These are phyloP conservation scores for Australoheros scitulus DNA, from an alignment of 2,113 vertebrate species.

Conservation along the genomic window DNA sequence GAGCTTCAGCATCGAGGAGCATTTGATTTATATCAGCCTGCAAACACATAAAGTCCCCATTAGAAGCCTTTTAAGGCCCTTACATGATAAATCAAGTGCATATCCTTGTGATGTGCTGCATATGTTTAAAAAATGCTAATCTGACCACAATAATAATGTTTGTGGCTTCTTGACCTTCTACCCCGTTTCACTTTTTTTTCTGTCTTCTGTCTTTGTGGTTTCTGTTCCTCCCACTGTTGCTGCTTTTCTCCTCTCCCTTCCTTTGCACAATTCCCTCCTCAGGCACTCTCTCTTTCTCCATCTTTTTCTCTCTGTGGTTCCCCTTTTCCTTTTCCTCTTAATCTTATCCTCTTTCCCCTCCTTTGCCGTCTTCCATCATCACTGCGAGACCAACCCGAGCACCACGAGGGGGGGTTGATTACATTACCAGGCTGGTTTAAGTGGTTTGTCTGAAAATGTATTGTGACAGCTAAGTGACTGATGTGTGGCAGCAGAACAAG, in stretches of 20 bases:
- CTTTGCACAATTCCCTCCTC: constrained; percentile 16
- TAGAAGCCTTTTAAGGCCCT: neutral
- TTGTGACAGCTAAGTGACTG: constrained; percentile 38
- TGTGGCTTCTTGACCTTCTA: neutral
- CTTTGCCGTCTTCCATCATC: constrained; percentile 23
- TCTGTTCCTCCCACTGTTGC: neutral
- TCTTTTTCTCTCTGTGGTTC: constrained; percentile 44
- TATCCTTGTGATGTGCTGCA: neutral
- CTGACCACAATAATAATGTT: constrained; percentile 32
- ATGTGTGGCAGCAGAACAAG: constrained; percentile 40
- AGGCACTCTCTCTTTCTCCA: constrained; percentile 12
- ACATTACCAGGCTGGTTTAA: constrained; percentile 48
- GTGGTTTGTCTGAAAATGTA: constrained; percentile 27
- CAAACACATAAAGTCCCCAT: neutral
- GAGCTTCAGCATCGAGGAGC: constrained; percentile 25
- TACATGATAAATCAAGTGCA: neutral
- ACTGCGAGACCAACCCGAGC: neutral
- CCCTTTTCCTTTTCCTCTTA: constrained; percentile 13
- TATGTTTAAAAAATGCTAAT: neutral
- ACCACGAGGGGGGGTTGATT: constrained; percentile 6
- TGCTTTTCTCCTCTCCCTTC: neutral
- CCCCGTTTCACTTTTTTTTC: neutral
- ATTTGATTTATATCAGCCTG: constrained; percentile 43
- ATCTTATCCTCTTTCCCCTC: neutral
- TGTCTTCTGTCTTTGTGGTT: neutral